phyloP scores from a whole-genome alignment of 2,797 vertebrate species.

The Anabacerthia variegaticeps region DNA sequence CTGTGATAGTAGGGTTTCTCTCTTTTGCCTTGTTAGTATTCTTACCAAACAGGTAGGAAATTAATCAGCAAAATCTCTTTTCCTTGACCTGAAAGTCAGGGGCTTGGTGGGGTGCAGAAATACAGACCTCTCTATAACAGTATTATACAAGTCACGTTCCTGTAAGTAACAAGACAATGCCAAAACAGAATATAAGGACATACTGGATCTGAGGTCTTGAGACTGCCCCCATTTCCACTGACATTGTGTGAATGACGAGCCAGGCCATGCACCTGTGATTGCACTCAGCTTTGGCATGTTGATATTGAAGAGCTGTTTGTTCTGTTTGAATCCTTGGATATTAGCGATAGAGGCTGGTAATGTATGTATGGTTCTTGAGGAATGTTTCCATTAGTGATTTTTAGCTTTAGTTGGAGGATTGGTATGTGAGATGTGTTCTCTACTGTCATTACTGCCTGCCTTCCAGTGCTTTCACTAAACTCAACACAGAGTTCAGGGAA shows the following conservation, averaged over 20 bases:
- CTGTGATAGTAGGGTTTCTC: not conserved
- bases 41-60: not conserved
- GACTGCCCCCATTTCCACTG: not conserved
- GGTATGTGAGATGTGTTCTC: not conserved
- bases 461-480: not conserved
- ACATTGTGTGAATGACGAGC: not conserved
- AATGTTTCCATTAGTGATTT: not conserved
- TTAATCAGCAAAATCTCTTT: rapidly evolving
- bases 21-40: not conserved
- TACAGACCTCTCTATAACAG: not conserved
- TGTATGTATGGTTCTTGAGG: not conserved
- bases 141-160: not conserved
- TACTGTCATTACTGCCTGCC: not conserved
- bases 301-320: not conserved
- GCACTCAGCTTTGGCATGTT: not conserved
- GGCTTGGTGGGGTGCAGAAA: not conserved
- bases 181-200: not conserved
- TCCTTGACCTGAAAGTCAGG: not conserved
- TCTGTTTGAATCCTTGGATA: not conserved
- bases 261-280: not conserved
- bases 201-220: not conserved
- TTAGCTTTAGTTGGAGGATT: not conserved
- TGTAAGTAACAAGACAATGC: rapidly evolving
- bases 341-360: not conserved
- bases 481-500: not conserved